Percentiles rank a stretch among this genome's conserved stretches.
phyloP scores from a whole-genome alignment of 2,888 invertebrate genomes.

The Parnassius smintheus region DNA sequence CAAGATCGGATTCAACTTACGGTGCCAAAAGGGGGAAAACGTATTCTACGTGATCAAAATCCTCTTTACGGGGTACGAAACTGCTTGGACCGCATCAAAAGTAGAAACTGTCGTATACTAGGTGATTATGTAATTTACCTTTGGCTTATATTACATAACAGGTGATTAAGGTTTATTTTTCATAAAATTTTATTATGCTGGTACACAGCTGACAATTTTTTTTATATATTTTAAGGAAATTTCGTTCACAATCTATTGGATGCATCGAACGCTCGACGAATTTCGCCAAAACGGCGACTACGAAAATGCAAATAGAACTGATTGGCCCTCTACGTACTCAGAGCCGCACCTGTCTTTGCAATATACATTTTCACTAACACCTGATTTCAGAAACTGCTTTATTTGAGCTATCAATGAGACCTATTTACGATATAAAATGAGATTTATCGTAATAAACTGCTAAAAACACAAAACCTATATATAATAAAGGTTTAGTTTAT shows the following conservation, averaged over 20 bases:
- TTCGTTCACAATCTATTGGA: conserved; percentile 43
- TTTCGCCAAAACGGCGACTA: conserved; percentile 52
- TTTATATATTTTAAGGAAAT: conserved; percentile 50
- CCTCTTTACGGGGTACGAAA: too few species aligned
- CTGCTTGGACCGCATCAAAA: too few species aligned
- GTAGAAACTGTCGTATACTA: too few species aligned
- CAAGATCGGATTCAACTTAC: too few species aligned
- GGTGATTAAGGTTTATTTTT: background rate
- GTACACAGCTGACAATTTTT: conserved; percentile 46
- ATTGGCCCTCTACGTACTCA: conserved; percentile 46
- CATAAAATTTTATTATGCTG: conserved; percentile 25
- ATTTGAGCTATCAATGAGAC: conserved; percentile 30
- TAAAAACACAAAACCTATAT: conserved; percentile 34
- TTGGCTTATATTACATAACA: background rate
- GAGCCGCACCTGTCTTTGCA: conserved; percentile 39
- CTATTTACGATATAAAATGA: conserved; percentile 19
- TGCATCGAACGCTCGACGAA: conserved; percentile 39
- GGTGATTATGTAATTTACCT: too few species aligned
- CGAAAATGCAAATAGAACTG: conserved; percentile 63
- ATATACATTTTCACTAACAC: conserved; percentile 36
- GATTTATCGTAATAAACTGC: conserved; percentile 25
- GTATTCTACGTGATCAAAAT: too few species aligned
- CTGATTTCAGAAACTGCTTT: conserved; percentile 30
- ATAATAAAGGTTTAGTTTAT: conserved; percentile 21
- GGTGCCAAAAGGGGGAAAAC: too few species aligned